phyloP scores from a whole-genome alignment of 2,888 invertebrate genomes.

The Drosophila demipolita region DNA sequence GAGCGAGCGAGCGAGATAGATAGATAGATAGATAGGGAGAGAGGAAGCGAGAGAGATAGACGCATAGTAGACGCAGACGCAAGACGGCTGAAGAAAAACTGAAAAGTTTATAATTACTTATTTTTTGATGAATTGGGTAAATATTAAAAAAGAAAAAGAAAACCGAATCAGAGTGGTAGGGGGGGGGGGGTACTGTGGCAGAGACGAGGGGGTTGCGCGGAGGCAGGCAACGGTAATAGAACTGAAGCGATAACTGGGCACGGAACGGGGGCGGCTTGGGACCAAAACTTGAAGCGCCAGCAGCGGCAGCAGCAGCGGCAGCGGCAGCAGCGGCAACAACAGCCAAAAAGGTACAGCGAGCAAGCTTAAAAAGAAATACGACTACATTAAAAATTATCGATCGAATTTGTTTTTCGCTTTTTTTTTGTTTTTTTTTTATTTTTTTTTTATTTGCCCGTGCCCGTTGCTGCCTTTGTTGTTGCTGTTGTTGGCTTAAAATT shows the following conservation, averaged over 20 bases:
- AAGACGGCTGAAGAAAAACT: slow-evolving; percentile 73
- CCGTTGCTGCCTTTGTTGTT: slow-evolving; percentile 6
- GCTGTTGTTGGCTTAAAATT: slow-evolving; percentile 17
- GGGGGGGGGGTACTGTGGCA: neutral
- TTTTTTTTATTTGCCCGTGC: slow-evolving; percentile 30
- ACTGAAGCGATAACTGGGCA: slow-evolving; percentile 53
- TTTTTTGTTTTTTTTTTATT: slow-evolving; percentile 10
- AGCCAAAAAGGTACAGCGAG: slow-evolving; percentile 68
- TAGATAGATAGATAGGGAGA: neutral
- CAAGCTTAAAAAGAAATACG: slow-evolving; percentile 77
- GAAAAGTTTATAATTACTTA: slow-evolving; percentile 84
- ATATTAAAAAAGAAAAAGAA: slow-evolving; percentile 75
- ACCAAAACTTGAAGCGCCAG: slow-evolving; percentile 42
- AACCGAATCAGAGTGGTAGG: slow-evolving; percentile 19
- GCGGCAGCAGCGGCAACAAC: slow-evolving; percentile 3
- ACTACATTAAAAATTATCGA: slow-evolving; percentile 81
- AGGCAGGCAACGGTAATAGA: slow-evolving; percentile 38
- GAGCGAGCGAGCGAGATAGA: neutral
- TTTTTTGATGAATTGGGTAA: slow-evolving; percentile 85
- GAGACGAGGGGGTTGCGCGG: neutral
- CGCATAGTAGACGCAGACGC: slow-evolving; percentile 68
- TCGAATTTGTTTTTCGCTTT: slow-evolving; percentile 59
- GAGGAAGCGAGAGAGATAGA: neutral
- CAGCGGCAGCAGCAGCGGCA: slow-evolving; percentile 13
- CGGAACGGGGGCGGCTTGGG: slow-evolving; percentile 7